Conservation (phyloP, 2,888 invertebrate species). For the Chrysolina haemoptera region DNA sequence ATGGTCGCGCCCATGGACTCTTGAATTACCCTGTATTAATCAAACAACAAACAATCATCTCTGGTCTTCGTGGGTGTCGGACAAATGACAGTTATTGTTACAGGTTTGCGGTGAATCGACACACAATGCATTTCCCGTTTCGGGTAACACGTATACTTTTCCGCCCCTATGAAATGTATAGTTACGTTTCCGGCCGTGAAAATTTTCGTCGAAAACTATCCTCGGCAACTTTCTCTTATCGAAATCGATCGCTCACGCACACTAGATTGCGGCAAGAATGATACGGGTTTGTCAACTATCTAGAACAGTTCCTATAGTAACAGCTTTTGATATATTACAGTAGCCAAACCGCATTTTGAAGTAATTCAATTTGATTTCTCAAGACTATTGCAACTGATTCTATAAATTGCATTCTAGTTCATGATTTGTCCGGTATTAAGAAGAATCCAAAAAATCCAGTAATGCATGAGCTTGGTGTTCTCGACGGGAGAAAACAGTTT, state of each 20-base stretch:
- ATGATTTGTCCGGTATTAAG: no score
- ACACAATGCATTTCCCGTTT: constrained; percentile 5
- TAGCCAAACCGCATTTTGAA: no score
- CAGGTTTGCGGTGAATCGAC: neutral
- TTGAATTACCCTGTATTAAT: neutral
- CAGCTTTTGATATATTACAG: no score
- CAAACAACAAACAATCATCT: neutral
- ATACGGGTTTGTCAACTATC: neutral
- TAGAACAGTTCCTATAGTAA: no score
- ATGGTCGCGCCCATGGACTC: no score
- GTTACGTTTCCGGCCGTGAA: neutral
- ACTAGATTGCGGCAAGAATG: neutral
- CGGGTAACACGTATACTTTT: neutral
- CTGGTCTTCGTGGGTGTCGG: neutral
- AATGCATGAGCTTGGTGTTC: no score
- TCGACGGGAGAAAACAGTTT: no score
- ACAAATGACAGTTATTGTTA: neutral
- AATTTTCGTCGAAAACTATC: neutral
- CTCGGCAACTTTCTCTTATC: neutral
- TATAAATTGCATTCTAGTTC: no score
- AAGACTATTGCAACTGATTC: no score
- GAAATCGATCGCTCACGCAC: constrained; percentile 5
- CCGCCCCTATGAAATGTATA: constrained; percentile 16
- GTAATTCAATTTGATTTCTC: no score
- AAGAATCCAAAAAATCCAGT: no score